Evolutionary conservation across 2,888 invertebrate species (phyloP).

Genomic region (Hirtodrosophila confusa): DNA sequence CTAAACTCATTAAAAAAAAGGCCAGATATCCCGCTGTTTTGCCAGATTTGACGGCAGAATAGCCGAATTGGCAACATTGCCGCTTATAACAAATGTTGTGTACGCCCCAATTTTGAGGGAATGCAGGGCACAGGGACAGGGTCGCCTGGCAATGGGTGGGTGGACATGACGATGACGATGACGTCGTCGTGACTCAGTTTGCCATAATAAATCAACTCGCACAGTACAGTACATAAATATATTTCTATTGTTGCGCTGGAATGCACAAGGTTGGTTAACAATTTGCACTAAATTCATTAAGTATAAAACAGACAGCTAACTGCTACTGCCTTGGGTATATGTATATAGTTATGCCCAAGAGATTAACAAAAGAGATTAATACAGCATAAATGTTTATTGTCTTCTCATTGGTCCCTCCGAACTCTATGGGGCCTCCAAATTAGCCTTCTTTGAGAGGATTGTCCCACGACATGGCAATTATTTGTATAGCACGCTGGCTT

Average conservation of each 20-base stretch:
- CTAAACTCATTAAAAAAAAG: too few species aligned
- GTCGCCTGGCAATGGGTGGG: conserved; percentile 14
- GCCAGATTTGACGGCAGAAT: too few species aligned
- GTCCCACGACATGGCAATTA: conserved; percentile 92
- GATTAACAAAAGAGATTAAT: conserved; percentile 35
- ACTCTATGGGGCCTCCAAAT: not conserved
- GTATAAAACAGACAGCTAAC: conserved; percentile 14
- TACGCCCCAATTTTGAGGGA: conserved; percentile 17
- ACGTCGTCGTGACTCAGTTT: conserved; percentile 9
- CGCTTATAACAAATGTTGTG: not conserved
- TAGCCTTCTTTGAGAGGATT: conserved; percentile 57
- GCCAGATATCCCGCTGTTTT: too few species aligned
- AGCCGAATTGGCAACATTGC: too few species aligned
- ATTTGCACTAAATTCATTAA: conserved; percentile 31
- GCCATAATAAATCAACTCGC: too few species aligned
- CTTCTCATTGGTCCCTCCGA: not conserved
- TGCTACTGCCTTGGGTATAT: not conserved
- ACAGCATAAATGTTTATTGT: conserved; percentile 25
- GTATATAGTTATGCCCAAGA: conserved; percentile 4
- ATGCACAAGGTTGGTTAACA: conserved; percentile 41
- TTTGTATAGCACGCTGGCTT: conserved; percentile 88
- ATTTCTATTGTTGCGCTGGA: conserved; percentile 37
- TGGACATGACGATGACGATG: conserved; percentile 21
- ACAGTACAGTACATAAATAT: conserved; percentile 11
- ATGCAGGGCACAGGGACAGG: conserved; percentile 36